These are phyloP conservation scores for Strigamia crassipes DNA, from an alignment of 2,888 invertebrate genomes.

Conservation along the genomic window DNA sequence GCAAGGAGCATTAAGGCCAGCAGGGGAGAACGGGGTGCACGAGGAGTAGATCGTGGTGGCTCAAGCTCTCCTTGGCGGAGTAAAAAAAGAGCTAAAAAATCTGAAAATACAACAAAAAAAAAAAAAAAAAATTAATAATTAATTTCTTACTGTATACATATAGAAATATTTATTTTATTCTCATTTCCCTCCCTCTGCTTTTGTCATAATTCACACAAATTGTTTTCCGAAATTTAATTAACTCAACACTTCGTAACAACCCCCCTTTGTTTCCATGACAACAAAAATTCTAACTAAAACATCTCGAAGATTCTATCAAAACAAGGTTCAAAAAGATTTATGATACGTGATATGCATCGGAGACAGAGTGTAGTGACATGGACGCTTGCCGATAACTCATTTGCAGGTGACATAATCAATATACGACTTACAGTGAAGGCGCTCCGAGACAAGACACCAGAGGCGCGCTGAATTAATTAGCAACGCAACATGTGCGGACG, in stretches of 20 bases:
- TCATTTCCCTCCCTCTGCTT: not conserved
- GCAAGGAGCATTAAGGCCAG: not conserved
- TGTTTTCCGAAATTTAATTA: not conserved
- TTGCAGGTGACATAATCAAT: not conserved
- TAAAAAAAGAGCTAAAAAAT: not conserved
- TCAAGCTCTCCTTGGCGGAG: not conserved
- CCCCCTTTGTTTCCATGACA: not conserved
- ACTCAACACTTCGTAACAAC: not conserved
- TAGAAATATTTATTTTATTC: too few species aligned
- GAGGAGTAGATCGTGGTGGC: not conserved
- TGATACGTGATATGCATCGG: not conserved
- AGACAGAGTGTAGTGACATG: not conserved
- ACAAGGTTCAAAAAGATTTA: not conserved
- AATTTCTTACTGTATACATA: too few species aligned
- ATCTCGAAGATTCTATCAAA: not conserved
- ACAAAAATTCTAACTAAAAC: not conserved
- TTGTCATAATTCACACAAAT: not conserved
- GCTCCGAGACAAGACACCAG: not conserved
- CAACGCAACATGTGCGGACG: not conserved
- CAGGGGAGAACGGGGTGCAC: not conserved
- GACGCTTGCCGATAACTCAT: not conserved
- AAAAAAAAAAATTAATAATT: not conserved
- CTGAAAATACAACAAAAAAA: too few species aligned
- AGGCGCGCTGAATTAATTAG: not conserved
- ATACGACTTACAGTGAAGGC: not conserved